Base-by-base conservation (phyloP, 2,888 invertebrate species). In the Eupithecia insigniata region DNA sequence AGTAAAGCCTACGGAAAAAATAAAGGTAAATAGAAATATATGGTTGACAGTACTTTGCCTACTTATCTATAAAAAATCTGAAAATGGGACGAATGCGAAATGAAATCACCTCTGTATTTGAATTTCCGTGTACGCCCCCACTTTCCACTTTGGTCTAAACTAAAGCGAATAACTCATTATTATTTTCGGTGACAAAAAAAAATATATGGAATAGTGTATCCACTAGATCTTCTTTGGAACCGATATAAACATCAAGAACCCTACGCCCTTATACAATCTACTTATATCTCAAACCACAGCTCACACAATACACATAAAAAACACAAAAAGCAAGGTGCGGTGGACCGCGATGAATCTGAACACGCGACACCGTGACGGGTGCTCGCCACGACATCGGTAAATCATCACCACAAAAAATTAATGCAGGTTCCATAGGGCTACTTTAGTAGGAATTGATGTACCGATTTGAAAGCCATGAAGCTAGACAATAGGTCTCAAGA, bases 361-460 rank as follows among this genome's bases (percentile, higher is more conserved):
- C 91, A 92, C 93, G 92, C 92, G 93, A 91, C 84, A 89, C 88
- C 93, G 92, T 92, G 92, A 92, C 92, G 88, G 74, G 67, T 62
- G 66, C 69, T 72, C 75, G 87, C 83, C 84, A 84, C 85, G 85
- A 86, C 83, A 79, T 83, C 75, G 82, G 80, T 71, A 76, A 78
- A 81, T 80, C 83, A 80, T 81, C 73, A 72, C 72, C 71, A 80
- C 76, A 77, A 80, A 78, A 72, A 58, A 32, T 34, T 34, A 62
- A 64, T 34, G 64, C 64, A 64, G 64, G 36, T 43, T 66, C 28
- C 28, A 30, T 46, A 66, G 64, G 28, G 26, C 58, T 30, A 60
- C 60, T 60, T 7, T 30, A 6, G 18, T 30, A 60, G 60, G 30
- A 26, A 18, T 26, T 55, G 26, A 30, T 7, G 60, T 8, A 60